These are phyloP conservation scores for Odontomachus brunneus DNA, from an alignment of 1,140 invertebrate genomes.

Conservation along the genomic window DNA sequence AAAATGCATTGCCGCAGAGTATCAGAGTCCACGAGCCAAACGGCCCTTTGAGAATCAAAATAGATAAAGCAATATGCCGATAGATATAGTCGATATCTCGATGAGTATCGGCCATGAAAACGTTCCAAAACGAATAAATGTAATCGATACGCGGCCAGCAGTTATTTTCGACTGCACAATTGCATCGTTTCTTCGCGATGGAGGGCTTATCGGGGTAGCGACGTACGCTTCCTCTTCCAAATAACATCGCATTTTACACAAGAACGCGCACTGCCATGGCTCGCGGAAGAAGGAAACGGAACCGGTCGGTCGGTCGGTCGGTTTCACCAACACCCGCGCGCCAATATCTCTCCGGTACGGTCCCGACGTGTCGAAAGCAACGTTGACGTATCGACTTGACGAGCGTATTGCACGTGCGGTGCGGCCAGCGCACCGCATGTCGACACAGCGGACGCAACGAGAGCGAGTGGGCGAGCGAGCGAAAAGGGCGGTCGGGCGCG, in stretches of 20 bases:
- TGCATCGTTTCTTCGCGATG: not conserved
- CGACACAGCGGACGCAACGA: not conserved
- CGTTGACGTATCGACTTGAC: constrained; percentile 55
- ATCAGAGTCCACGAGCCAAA: constrained; percentile 15
- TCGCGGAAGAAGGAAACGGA: not conserved
- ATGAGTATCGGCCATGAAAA: constrained; percentile 22
- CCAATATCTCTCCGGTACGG: constrained; percentile 51
- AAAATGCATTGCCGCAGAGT: constrained; percentile 36
- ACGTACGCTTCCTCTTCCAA: not conserved
- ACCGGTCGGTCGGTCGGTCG: no score
- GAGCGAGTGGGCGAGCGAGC: not conserved
- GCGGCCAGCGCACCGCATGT: constrained; percentile 13
- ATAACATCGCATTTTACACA: not conserved
- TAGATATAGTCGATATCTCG: constrained; percentile 7
- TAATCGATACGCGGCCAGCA: constrained; percentile 27
- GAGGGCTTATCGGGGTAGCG: not conserved
- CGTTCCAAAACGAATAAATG: constrained; percentile 1
- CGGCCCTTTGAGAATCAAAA: constrained; percentile 29
- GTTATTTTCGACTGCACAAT: constrained; percentile 14
- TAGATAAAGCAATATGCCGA: constrained; percentile 20
- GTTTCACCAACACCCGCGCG: no score
- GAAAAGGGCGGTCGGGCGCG: constrained; percentile 37
- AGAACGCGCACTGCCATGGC: not conserved
- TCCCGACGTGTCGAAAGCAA: constrained; percentile 54
- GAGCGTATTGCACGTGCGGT: constrained; percentile 53